Base-by-base conservation (phyloP, 2,797 vertebrate genomes). In the Cottoperca gobio region DNA sequence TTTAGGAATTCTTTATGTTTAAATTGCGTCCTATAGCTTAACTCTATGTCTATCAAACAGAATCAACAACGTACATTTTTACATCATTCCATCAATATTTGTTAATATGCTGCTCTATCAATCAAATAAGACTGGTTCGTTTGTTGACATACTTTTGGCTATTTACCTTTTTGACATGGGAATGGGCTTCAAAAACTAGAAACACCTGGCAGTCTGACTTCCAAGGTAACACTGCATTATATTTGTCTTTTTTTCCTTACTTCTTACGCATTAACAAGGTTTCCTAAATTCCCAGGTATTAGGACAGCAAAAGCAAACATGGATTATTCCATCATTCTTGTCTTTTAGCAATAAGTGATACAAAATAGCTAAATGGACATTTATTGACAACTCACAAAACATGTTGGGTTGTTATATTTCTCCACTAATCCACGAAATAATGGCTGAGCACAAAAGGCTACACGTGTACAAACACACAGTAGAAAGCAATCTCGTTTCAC, bases 401-500 rank as follows among this genome's bases (percentile, higher is more conserved):
- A 48, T 42, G 19, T 24, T 58, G 21, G 8, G 37, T 50, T 78
- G 54, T 75, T 67, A 66, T 50, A 59, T 59, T 55, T 63, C 28
- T 63, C 39, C 16, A 26, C 35, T 65, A 65, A 77, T 74, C 54
- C 63, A 62, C 23, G 65, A 73, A 80, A 69, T 46, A 35, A 66
- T 9, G 59, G 50, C 53, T 40, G 39, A 52, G 45, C 59, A 62
- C 70, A 71, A 0, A 11, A 72, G 50, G 33, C 50, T 53, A 35
- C 43, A 16, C 43, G 16, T 53, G 39, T 52, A 71, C 69, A 48
- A 45, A 62, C 70, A 43, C 28, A 64, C 26, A 64, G 37, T 40
- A 57, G 31, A 54, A 81, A 31, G 63, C 66, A 64, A 70, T 70
- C 70, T 81, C 5, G 4, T 78, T 73, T 81, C 33, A 48, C 73